Evolutionary conservation across 2,888 invertebrate species (phyloP), one percentile per base, ranked within the genome.

Genomic region (Apodemia hepburni): DNA sequence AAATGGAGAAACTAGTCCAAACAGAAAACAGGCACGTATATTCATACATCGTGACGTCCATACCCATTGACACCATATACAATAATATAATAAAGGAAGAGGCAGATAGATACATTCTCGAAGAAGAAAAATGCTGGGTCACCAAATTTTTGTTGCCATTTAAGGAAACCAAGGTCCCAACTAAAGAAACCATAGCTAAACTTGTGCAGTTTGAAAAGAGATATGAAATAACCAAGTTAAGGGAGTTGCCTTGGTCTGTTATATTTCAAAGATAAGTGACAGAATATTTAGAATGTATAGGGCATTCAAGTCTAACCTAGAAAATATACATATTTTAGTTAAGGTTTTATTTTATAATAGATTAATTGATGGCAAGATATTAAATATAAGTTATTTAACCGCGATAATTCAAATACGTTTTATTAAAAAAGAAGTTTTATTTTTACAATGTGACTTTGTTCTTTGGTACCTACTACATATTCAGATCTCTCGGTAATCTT

Each of bases 241-340:
- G 72, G 15, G 82, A 80, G 58, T 66, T 90, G 61, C 89, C 89
- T 0, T 90, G 89, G 89, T 87, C 89, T 2, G 89, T 87, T 5
- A 85, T 90, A 61, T 89, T 90, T 65, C 79, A 85, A 47, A 76
- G 77, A 70, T 81, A 12, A 38, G 11, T 6, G 11, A 3, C 12
- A 38, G 38, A 38, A 1, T 38, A 38, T 12, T 38, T 38, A 38
- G 12, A 38, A 38, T 38, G 11, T 3, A 11, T 38, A 38, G 38
- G 38, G 11, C 12, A 12, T 38, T 38, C 12, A 11, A 38, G 12
- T 11, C 38, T 38, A 11, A 1, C 3, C 3, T 38, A 38, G 12
- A 38, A 38, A 11, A 38, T 38, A 38, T 11, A 38, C n/a, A n/a
- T 35, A 35, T 9, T 38, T 38, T 38, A 38, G 35, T 38, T 33